Percentiles rank a stretch among this genome's conserved stretches.
Conservation (phyloP, 2,113 vertebrate species). For the Nyctereutes procyonoides region DNA sequence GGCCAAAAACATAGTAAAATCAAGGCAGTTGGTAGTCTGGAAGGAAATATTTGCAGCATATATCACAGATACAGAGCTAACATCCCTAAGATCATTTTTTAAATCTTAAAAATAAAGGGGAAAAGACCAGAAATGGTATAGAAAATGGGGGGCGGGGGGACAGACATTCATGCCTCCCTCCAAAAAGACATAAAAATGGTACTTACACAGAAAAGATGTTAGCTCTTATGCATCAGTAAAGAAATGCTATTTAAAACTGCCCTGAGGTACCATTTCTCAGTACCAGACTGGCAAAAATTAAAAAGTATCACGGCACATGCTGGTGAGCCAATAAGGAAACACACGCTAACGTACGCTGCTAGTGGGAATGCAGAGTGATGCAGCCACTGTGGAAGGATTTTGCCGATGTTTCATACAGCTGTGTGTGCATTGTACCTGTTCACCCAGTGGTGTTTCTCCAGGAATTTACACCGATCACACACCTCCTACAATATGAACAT, state of each 20-base stretch:
- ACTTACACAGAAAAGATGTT: neutral
- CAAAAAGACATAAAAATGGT: neutral
- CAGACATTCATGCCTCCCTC: neutral
- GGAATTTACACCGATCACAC: neutral
- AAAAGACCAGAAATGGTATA: neutral
- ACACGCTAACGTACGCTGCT: fast-evolving
- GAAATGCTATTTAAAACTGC: neutral
- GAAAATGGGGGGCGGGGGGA: neutral
- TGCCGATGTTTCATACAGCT: neutral
- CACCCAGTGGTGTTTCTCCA: neutral
- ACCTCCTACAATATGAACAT: neutral
- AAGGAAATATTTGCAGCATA: neutral
- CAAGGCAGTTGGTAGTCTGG: neutral
- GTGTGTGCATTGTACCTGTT: fast-evolving
- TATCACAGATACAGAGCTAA: neutral
- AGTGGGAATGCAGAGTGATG: neutral
- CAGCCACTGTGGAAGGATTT: neutral
- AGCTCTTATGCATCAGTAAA: neutral
- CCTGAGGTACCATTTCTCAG: neutral
- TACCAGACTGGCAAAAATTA: neutral
- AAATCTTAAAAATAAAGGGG: neutral
- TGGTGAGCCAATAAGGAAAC: neutral
- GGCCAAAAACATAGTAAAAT: neutral
- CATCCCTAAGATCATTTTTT: neutral
- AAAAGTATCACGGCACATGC: neutral